These are phyloP conservation scores for Hoplodrina ambigua DNA, from an alignment of 2,888 invertebrate genomes.

Conservation along the genomic window DNA sequence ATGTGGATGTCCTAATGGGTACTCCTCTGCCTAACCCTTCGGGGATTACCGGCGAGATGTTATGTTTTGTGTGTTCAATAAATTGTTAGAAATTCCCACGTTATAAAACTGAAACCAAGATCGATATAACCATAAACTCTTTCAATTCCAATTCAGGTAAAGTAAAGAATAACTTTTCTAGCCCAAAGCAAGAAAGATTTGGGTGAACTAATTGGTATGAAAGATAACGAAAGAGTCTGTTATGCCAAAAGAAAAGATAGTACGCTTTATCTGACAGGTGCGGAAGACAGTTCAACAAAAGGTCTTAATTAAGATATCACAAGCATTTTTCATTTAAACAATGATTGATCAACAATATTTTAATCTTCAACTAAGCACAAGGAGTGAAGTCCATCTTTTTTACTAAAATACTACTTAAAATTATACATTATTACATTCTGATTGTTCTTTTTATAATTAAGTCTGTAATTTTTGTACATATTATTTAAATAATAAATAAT, in stretches of 20 bases:
- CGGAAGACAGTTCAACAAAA: neutral
- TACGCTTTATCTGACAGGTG: neutral
- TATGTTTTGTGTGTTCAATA: constrained; percentile 26
- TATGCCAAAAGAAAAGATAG: neutral
- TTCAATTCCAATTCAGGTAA: neutral
- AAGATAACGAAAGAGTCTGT: constrained; percentile 1
- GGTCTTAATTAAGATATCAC: constrained; percentile 2
- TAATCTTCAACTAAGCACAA: neutral
- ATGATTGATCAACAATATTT: neutral
- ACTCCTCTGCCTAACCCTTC: too few species aligned
- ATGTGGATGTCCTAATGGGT: too few species aligned
- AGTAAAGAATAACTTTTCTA: neutral
- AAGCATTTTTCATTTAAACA: neutral
- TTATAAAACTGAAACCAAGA: neutral
- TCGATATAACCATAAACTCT: neutral
- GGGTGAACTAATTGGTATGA: neutral
- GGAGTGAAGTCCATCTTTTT: neutral
- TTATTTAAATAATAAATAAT: too few species aligned
- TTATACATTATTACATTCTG: too few species aligned
- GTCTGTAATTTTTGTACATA: too few species aligned
- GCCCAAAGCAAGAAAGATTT: neutral
- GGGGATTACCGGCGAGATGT: too few species aligned
- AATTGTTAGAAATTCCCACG: constrained; percentile 17
- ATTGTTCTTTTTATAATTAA: too few species aligned
- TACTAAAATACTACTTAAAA: too few species aligned